These are phyloP conservation scores for Onthophagus taurus DNA, from an alignment of 1,140 invertebrate species.

Conservation along the genomic window DNA sequence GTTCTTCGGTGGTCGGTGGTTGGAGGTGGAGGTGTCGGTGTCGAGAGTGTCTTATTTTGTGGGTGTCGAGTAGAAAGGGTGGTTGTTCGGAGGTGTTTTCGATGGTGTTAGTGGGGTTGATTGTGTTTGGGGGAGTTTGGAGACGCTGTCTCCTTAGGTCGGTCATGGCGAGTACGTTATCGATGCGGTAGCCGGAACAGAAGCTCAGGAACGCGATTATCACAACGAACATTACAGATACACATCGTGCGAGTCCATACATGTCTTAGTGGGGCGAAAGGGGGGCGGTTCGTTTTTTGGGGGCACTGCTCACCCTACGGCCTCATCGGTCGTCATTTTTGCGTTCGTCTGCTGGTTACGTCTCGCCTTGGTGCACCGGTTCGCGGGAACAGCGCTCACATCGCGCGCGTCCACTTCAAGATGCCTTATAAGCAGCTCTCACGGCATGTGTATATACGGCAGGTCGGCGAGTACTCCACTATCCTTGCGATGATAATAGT, in stretches of 20 bases:
- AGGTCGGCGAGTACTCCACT: too few relatives aligned
- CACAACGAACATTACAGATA: slow-evolving; percentile 37
- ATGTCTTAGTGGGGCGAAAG: slow-evolving; percentile 30
- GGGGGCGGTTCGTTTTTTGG: background rate
- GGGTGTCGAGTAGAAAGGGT: background rate
- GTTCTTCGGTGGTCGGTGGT: background rate
- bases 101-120: background rate
- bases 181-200: slow-evolving; percentile 38
- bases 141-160: slow-evolving; percentile 26
- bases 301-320: background rate
- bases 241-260: slow-evolving; percentile 36
- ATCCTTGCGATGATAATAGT: too few relatives aligned
- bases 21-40: slow-evolving; percentile 4
- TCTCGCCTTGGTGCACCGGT: too few relatives aligned
- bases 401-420: too few relatives aligned
- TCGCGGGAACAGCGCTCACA: too few relatives aligned
- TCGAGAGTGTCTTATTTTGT: slow-evolving; percentile 4
- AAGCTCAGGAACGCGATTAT: slow-evolving; percentile 34
- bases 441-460: too few relatives aligned
- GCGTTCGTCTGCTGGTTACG: too few relatives aligned
- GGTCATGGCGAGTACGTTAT: slow-evolving; percentile 30
- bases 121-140: too few relatives aligned
- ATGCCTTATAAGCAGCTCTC: too few relatives aligned
- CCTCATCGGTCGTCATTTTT: background rate
- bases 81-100: background rate